These are phyloP conservation scores for Noctua janthina DNA, from an alignment of 2,888 invertebrate species.

Conservation along the genomic window DNA sequence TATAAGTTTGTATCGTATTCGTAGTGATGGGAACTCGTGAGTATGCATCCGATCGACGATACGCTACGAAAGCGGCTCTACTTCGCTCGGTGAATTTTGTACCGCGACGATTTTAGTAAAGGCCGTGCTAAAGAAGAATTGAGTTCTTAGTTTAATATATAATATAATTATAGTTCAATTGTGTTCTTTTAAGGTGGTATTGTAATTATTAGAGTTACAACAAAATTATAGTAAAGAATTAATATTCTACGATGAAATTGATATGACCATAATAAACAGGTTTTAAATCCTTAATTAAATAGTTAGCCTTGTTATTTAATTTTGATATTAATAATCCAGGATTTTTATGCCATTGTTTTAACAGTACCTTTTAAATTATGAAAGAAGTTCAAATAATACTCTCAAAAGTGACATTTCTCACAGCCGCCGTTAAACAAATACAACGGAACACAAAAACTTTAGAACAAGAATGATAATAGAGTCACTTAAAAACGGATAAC, in stretches of 20 bases:
- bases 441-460: constrained; percentile 42
- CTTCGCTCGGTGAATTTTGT: constrained; percentile 60
- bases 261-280: not conserved
- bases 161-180: not conserved
- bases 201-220: not conserved
- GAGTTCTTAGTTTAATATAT: not conserved
- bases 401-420: not conserved
- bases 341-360: not conserved
- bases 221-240: not conserved
- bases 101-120: not conserved
- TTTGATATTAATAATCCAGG: not conserved
- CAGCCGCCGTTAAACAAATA: constrained; percentile 36
- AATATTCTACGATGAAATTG: not conserved
- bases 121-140: not conserved
- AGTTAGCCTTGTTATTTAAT: not conserved
- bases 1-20: constrained; percentile 51
- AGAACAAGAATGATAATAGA: constrained; percentile 71
- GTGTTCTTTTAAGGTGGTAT: not conserved
- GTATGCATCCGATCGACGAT: constrained; percentile 69
- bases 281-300: not conserved
- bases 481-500: constrained; percentile 65
- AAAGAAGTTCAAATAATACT: not conserved
- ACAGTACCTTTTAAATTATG: not conserved
- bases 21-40: constrained; percentile 67
- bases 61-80: constrained; percentile 79